Percentiles rank a stretch among this genome's conserved stretches.
These are phyloP conservation scores for Myotis findleyi DNA, from an alignment of 2,797 vertebrate species.

Conservation along the genomic window DNA sequence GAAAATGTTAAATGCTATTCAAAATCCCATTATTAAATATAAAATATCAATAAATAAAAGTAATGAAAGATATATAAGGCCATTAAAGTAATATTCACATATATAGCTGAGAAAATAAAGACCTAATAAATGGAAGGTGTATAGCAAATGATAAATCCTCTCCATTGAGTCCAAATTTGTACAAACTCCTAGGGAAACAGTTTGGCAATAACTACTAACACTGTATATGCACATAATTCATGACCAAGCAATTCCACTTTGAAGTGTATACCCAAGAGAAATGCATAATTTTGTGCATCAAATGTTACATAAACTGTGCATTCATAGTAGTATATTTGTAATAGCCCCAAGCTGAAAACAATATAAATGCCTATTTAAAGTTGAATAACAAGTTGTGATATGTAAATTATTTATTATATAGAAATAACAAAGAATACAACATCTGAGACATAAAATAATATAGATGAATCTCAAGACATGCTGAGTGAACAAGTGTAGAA, in stretches of 20 bases:
- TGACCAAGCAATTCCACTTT: not conserved
- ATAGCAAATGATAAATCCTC: not conserved
- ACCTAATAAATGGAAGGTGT: not conserved
- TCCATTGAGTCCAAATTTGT: not conserved
- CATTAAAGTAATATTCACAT: not conserved
- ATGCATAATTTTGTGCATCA: not conserved
- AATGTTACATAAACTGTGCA: not conserved
- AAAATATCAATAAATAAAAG: not conserved
- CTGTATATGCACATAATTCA: not conserved
- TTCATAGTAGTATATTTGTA: not conserved
- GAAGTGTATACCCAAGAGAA: not conserved
- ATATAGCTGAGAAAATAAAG: not conserved
- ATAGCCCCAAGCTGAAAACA: not conserved
- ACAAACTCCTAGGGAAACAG: not conserved
- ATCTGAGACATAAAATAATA: not conserved
- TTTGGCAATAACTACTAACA: not conserved
- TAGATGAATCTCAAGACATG: not conserved
- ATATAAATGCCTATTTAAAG: not conserved
- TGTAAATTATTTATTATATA: not conserved
- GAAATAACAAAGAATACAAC: not conserved
- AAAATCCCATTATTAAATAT: not conserved
- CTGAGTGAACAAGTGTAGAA: not conserved
- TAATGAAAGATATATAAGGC: not conserved
- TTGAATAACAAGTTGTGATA: not conserved
- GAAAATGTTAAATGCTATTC: not conserved